Conservation (phyloP, 2,797 vertebrate species). For the Cynodonichthys magdalenae region DNA sequence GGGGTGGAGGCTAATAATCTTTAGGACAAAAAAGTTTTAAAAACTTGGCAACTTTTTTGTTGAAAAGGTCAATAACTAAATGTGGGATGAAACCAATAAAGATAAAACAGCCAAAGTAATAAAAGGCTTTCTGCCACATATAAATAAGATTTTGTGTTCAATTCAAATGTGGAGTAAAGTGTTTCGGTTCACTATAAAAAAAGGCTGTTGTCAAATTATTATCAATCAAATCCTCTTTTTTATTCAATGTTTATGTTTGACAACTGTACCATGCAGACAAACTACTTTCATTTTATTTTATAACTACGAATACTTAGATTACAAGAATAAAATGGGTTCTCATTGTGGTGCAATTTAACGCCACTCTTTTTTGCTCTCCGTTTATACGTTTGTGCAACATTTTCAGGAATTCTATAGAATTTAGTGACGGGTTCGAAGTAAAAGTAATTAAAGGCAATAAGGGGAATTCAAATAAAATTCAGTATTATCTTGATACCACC, state of each 20-base stretch:
- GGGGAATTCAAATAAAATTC: conserved; percentile 28
- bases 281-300: conserved; percentile 27
- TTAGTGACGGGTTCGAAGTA: conserved; percentile 24
- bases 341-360: conserved; percentile 17
- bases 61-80: conserved; percentile 29
- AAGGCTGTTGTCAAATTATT: conserved; percentile 15
- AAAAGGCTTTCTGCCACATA: conserved; percentile 26
- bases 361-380: conserved; percentile 4
- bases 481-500: conserved; percentile 14
- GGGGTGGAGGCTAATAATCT: conserved; percentile 20
- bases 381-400: conserved; percentile 41
- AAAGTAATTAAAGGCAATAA: conserved; percentile 24
- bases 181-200: conserved; percentile 29
- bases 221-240: conserved; percentile 18
- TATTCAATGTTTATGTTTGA: conserved; percentile 43
- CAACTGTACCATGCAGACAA: conserved; percentile 62
- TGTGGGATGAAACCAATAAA: conserved; percentile 23
- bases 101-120: conserved; percentile 23
- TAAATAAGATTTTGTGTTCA: conserved; percentile 23
- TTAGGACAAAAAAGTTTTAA: conserved; percentile 22
- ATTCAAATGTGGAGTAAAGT: conserved; percentile 22
- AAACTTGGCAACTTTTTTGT: conserved; percentile 19
- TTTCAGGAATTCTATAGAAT: conserved; percentile 13
- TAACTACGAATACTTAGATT: conserved; percentile 34
- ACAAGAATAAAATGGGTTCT: conserved; percentile 37